These are phyloP conservation scores for Cryptops parisi DNA, from an alignment of 2,888 invertebrate species.

Conservation along the genomic window DNA sequence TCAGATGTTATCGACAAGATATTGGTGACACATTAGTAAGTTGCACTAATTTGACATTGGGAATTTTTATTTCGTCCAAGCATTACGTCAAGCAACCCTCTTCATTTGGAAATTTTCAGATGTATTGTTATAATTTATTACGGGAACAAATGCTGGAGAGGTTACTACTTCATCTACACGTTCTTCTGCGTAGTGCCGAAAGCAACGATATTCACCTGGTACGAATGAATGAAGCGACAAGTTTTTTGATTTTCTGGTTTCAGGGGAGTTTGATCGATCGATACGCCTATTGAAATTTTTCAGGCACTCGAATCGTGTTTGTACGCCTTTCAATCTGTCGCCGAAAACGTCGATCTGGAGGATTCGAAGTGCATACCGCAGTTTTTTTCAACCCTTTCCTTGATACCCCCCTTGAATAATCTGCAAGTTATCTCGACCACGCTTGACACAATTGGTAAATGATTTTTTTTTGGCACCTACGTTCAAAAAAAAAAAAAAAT, in stretches of 20 bases:
- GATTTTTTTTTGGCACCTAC: no score
- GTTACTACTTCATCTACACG: constrained; percentile 47
- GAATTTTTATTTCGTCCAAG: not conserved
- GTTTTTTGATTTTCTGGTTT: not conserved
- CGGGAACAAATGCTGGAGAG: constrained; percentile 52
- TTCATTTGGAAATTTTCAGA: no score
- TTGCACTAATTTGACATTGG: constrained; percentile 14
- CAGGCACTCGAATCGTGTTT: constrained; percentile 49
- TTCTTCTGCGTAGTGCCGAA: constrained; percentile 36
- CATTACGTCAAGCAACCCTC: no score
- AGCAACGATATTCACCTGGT: not conserved
- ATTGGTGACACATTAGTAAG: constrained; percentile 65
- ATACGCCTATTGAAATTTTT: no score
- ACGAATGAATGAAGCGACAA: not conserved
- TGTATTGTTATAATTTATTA: constrained; percentile 74
- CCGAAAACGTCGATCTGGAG: constrained; percentile 44
- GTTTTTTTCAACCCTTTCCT: constrained; percentile 42
- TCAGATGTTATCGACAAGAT: constrained; percentile 75
- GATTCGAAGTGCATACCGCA: constrained; percentile 42
- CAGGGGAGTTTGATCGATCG: no score
- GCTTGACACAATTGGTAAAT: constrained; percentile 54
- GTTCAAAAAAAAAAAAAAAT: no score
- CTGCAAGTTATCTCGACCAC: constrained; percentile 52
- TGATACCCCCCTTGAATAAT: constrained; percentile 47
- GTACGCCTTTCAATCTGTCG: constrained; percentile 43